These are phyloP conservation scores for Patella pellucida DNA, from an alignment of 2,888 invertebrate species.

Conservation along the genomic window DNA sequence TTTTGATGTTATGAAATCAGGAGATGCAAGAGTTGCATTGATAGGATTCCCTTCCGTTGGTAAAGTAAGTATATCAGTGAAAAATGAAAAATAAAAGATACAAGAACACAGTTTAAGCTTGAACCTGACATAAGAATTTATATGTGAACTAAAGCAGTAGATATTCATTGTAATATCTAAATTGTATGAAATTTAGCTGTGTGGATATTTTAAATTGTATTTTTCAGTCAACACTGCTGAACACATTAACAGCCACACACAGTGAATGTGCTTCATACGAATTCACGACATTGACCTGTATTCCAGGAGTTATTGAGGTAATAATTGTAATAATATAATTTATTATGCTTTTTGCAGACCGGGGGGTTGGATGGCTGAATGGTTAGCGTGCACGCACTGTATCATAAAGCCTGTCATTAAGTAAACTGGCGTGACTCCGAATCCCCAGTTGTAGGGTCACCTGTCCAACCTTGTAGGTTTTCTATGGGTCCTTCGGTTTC, in stretches of 20 bases:
- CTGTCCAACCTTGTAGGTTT: too few species aligned
- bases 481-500: too few species aligned
- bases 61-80: constrained; percentile 77
- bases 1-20: constrained; percentile 98
- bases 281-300: constrained; percentile 98
- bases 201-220: neutral
- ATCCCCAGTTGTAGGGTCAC: too few species aligned
- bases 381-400: too few species aligned
- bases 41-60: constrained; percentile 99
- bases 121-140: neutral
- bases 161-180: neutral
- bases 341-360: too few species aligned
- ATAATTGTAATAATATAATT: constrained; percentile 47
- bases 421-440: too few species aligned
- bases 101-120: neutral
- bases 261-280: constrained; percentile 98
- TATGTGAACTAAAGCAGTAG: neutral
- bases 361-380: too few species aligned
- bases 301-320: constrained; percentile 95
- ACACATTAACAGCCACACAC: constrained; percentile 94
- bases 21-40: constrained; percentile 96
- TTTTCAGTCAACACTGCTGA: constrained; percentile 90
- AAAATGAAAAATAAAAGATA: neutral
- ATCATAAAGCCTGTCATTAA: too few species aligned
- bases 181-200: neutral